Conservation (phyloP, 2,797 vertebrate genomes). For the Rhabdophis nuchalis region DNA sequence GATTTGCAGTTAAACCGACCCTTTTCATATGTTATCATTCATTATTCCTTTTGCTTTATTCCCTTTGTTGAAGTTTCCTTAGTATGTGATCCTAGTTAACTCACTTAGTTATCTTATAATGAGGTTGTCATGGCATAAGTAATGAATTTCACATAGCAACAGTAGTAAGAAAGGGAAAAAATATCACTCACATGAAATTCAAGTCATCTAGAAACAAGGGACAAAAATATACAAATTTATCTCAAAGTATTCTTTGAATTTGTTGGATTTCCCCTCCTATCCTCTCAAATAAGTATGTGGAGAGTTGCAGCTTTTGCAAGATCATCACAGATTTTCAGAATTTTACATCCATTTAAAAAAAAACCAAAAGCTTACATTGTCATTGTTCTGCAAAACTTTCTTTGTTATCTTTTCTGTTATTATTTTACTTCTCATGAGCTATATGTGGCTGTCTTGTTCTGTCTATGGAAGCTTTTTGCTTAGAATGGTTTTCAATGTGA, state of each 20-base stretch:
- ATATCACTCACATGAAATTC: constrained; percentile 17
- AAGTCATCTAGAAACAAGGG: constrained; percentile 21
- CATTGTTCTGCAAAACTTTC: not conserved
- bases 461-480: not conserved
- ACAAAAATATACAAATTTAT: constrained; percentile 10
- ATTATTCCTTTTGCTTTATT: constrained; percentile 24
- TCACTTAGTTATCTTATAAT: constrained; percentile 14
- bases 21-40: constrained; percentile 33
- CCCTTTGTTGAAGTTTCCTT: constrained; percentile 10
- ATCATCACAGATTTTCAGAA: not conserved
- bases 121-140: not conserved
- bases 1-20: constrained; percentile 20
- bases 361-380: not conserved
- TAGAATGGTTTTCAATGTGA: not conserved
- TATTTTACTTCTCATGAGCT: not conserved
- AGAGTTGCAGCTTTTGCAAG: not conserved
- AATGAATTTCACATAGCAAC: not conserved
- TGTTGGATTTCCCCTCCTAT: not conserved
- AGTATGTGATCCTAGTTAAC: constrained; percentile 11
- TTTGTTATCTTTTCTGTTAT: not conserved
- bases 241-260: not conserved
- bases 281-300: not conserved
- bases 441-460: not conserved
- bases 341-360: not conserved
- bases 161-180: constrained; percentile 7